Evolutionary conservation across 2,888 invertebrate genomes (phyloP), one percentile per base, ranked within the genome.

Genomic region (Eumacrocentrus americanus): DNA sequence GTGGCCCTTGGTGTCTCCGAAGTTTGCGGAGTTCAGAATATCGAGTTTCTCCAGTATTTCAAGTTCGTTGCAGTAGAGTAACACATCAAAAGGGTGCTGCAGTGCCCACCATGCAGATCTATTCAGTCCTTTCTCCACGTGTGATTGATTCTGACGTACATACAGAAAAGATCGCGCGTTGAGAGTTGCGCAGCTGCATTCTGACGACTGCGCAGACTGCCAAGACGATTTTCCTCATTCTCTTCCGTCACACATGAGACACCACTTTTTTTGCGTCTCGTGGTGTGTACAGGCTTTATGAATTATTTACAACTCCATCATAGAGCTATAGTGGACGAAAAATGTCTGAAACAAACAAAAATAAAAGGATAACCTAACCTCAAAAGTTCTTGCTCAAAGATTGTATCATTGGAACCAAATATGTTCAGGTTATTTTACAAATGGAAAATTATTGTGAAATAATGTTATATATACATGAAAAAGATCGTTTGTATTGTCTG

Each of bases 51-150:
- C 18, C 18, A 23, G 46, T 22, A 22, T 46, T 46, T 46, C 55
- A 54, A 44, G 44, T 44, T 44, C 20, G 44, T 34, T 44, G 34
- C 46, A 55, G 55, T 46, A 18, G 48, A 34, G 29, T 48, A 7
- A 48, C 20, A 48, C 48, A 34, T 48, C 16, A n/a, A 22, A 20
- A 42, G n/a, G n/a, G n/a, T 46, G 22, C 34, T 29, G 20, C 44
- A 54, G 29, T 54, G 34, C n/a, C n/a, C n/a, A n/a, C n/a, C n/a
- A n/a, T n/a, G n/a, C n/a, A n/a, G n/a, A n/a, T n/a, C n/a, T n/a
- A n/a, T n/a, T n/a, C n/a, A n/a, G n/a, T n/a, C n/a, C n/a, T n/a
- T n/a, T 29, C 29, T 9, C 29, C 29, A 29, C 29, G 29, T 29
- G 29, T 9, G 9, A 29, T 29, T 29, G 29, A 9, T 9, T 29